phyloP scores from a whole-genome alignment of 1,140 invertebrate species.

The Heliconius eleuchia region DNA sequence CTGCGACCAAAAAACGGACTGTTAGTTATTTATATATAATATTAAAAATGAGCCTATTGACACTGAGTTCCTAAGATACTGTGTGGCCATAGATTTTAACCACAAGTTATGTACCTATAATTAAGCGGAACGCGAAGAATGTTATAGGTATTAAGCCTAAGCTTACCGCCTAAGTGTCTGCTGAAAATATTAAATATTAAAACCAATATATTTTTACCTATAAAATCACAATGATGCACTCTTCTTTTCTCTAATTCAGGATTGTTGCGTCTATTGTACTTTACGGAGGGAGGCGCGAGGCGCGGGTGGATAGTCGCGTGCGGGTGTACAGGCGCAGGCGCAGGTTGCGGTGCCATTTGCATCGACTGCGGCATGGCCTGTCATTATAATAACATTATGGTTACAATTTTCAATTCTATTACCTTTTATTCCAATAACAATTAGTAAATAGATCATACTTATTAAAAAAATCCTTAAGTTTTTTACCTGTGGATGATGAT shows the following conservation, averaged over 20 bases:
- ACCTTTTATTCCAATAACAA: not conserved
- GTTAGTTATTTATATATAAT: too few species aligned
- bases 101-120: too few species aligned
- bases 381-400: not conserved
- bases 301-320: conserved; percentile 47
- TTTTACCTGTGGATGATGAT: conserved; percentile 66
- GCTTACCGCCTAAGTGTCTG: too few species aligned
- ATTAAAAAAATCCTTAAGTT: not conserved
- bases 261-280: conserved; percentile 24
- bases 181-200: not conserved
- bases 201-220: conserved; percentile 17
- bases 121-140: too few species aligned
- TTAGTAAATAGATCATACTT: not conserved
- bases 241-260: conserved; percentile 31
- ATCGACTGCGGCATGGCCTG: conserved; percentile 66
- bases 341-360: conserved; percentile 68
- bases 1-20: too few species aligned
- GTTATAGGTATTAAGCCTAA: too few species aligned
- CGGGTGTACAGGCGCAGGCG: conserved; percentile 51
- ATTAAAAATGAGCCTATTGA: too few species aligned
- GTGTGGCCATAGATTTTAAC: too few species aligned
- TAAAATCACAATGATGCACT: conserved; percentile 30
- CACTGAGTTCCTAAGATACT: too few species aligned
- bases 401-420: too few species aligned
- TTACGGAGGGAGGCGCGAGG: conserved; percentile 13